Base-by-base conservation (phyloP, 2,888 invertebrate species). In the Athripsodes cinereus region DNA sequence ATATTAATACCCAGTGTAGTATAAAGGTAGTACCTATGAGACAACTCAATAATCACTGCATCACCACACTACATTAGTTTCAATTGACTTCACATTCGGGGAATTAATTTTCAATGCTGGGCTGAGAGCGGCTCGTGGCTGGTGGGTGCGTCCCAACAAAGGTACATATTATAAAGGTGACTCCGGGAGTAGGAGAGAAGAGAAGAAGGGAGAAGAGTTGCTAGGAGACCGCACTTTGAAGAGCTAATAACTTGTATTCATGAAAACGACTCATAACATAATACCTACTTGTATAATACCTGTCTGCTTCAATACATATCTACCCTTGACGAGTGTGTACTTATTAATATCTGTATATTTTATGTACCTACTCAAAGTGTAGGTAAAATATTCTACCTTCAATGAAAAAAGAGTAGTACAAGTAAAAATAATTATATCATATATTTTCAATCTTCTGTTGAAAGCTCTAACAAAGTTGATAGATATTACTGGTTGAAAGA, bases 81-180 rank as follows among this genome's bases (percentile, higher is more conserved):
- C 63, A 61, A 63, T 63, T 63, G 63, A 63, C 63, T 63, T 63
- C 63, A 63, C 63, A 60, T 63, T 63, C 60, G 40, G 61, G 55
- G 63, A 63, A 63, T 63, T 63, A 63, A 63, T 63, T 60, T 61
- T 58, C 61, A 61, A 61, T 58, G 40, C 13, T 57, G 52, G n/a
- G 34, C 44, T 19, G 50, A 44, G 35, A 18, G 55, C 20, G 22
- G 34, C 20, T 6, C 40, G 51, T 53, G 60, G 47, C 19, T 31
- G 52, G 31, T 31, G 52, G 31, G 8, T 40, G 40, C 26, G 10
- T 3, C 26, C n/a, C 26, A 10, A 26, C 26, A 26, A 26, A 26
- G 26, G 10, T 26, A 3, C 26, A n/a, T n/a, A n/a, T n/a, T n/a
- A n/a, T n/a, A n/a, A n/a, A n/a, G n/a, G n/a, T n/a, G n/a, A n/a